These are phyloP conservation scores for Stratiomys singularior DNA, from an alignment of 2,888 invertebrate species.

Conservation along the genomic window DNA sequence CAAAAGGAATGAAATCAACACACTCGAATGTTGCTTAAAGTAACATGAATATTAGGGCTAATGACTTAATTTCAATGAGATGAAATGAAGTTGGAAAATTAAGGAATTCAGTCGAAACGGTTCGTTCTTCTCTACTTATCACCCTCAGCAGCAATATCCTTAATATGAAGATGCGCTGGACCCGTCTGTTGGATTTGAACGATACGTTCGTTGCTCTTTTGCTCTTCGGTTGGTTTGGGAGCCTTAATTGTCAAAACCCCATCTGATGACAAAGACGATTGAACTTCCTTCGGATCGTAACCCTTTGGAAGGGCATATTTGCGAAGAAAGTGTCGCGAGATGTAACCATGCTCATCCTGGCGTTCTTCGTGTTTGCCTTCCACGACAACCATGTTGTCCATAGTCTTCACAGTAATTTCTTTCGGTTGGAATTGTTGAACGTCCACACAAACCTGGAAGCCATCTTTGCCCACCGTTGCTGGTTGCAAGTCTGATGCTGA, in stretches of 20 bases:
- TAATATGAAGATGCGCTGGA: slow-evolving; percentile 65
- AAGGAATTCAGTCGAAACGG: slow-evolving; percentile 49
- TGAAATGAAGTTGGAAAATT: slow-evolving; percentile 43
- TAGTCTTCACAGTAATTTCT: slow-evolving; percentile 77
- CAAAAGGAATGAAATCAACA: no score
- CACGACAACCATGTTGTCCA: slow-evolving; percentile 71
- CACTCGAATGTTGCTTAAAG: no score
- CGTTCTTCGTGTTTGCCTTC: slow-evolving; percentile 80
- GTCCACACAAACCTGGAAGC: slow-evolving; percentile 76
- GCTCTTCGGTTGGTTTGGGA: slow-evolving; percentile 63
- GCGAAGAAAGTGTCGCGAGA: slow-evolving; percentile 83
- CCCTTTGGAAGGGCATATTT: slow-evolving; percentile 76
- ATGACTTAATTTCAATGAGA: neutral
- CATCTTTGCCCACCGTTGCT: slow-evolving; percentile 70
- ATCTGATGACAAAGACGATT: slow-evolving; percentile 82
- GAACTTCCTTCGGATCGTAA: slow-evolving; percentile 76
- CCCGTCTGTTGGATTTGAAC: slow-evolving; percentile 74
- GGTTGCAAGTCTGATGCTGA: neutral
- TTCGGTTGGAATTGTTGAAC: slow-evolving; percentile 77
- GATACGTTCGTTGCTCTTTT: slow-evolving; percentile 65
- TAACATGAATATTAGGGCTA: no score
- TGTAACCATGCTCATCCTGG: slow-evolving; percentile 77
- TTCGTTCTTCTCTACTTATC: slow-evolving; percentile 49
- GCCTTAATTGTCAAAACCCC: slow-evolving; percentile 81
- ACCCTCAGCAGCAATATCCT: slow-evolving; percentile 54